Conservation (phyloP, 2,888 invertebrate genomes). For the Trissolcus brochymenae region DNA sequence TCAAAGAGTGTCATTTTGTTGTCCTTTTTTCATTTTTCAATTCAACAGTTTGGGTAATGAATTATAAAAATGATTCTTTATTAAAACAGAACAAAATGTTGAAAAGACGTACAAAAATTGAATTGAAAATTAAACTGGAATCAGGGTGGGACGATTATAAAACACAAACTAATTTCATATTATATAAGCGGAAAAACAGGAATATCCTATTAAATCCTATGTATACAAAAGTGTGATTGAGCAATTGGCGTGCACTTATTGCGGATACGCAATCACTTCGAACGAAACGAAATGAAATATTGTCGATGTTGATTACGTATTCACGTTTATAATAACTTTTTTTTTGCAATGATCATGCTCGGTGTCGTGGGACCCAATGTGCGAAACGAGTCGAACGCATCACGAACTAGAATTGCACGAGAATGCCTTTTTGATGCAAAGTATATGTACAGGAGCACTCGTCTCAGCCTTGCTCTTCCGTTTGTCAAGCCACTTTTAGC, state of each 20-base stretch:
- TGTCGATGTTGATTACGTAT: conserved; percentile 49
- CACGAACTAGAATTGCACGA: conserved; percentile 31
- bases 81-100: too few species aligned
- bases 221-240: conserved; percentile 35
- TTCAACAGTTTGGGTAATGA: too few species aligned
- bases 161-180: too few species aligned
- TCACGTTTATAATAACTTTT: conserved; percentile 14
- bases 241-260: conserved; percentile 36
- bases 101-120: too few species aligned
- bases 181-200: neutral
- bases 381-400: conserved; percentile 28
- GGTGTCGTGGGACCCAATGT: conserved; percentile 24
- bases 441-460: conserved; percentile 42
- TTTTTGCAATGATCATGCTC: conserved; percentile 16
- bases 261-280: conserved; percentile 25
- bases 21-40: too few species aligned
- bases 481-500: conserved; percentile 52
- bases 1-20: too few species aligned
- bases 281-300: conserved; percentile 31
- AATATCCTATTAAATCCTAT: neutral
- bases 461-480: conserved; percentile 47
- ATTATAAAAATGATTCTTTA: too few species aligned
- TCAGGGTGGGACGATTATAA: too few species aligned
- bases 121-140: too few species aligned
- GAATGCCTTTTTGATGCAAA: conserved; percentile 43